phyloP scores from a whole-genome alignment of 2,888 invertebrate species.

The Temnothorax ravouxi region DNA sequence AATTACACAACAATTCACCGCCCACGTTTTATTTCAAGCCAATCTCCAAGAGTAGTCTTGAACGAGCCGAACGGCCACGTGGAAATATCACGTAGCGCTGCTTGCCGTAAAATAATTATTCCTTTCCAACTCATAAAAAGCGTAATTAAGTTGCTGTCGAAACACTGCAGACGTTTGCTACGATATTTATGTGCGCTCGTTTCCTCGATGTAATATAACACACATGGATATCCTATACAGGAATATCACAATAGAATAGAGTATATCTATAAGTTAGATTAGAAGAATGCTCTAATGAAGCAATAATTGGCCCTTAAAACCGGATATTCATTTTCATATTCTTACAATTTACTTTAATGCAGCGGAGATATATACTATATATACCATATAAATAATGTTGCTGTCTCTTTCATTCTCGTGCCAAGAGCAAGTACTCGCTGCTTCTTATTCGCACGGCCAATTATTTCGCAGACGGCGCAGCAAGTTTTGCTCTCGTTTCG shows the following conservation, averaged over 20 bases:
- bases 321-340: background rate
- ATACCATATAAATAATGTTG: background rate
- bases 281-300: background rate
- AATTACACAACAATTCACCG: conserved; percentile 35
- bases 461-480: conserved; percentile 44
- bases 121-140: conserved; percentile 1
- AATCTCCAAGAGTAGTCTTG: conserved; percentile 21
- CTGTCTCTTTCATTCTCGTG: background rate
- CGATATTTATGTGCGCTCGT: conserved; percentile 11
- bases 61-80: conserved; percentile 27
- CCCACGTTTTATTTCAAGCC: conserved; percentile 28
- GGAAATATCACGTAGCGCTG: conserved; percentile 33
- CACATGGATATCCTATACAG: background rate
- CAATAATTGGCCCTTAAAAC: background rate
- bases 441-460: conserved; percentile 7
- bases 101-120: conserved; percentile 42
- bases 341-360: background rate
- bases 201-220: background rate
- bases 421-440: background rate
- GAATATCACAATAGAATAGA: background rate
- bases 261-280: background rate
- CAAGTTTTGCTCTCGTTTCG: conserved; percentile 24
- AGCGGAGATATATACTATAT: too few relatives aligned
- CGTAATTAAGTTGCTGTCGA: conserved; percentile 38
- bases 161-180: conserved; percentile 4